Evolutionary conservation across 1,140 invertebrate species (phyloP), one percentile per base, ranked within the genome.

Genomic region (Aporrectodea caliginosa): DNA sequence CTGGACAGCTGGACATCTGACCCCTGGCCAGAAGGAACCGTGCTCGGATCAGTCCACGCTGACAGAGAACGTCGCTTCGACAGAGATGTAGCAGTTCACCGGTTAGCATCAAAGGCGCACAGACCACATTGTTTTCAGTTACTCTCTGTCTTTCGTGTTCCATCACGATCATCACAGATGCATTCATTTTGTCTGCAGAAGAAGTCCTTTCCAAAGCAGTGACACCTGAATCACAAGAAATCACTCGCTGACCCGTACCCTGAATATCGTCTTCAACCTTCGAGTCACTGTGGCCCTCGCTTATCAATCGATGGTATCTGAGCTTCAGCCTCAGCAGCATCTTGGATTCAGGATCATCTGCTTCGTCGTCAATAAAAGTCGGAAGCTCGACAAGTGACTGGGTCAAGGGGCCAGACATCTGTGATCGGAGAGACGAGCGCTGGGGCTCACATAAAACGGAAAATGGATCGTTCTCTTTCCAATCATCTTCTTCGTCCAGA

Each of bases 1-100:
- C 58, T 2, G 69, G 68, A 70, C 77, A 72, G 70, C 77, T 78
- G 31, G 77, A 30, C 1, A 32, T 72, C 58, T 78, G 77, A 32
- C 29, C 68, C 30, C 69, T 70, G 32, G 27, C 77, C 16, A 31
- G 58, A 78, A 78, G 69, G 33, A 72, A 70, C 16, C 68, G 29
- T 0, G 77, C 69, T 30, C 70, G 35, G 30, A 29, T 32, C 14
- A 78, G 32, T 22, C 68, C 32, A 16, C 77, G 27, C 43, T 32
- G 33, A 16, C 43, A 76, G 29, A 76, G 43, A 27, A 76, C 35
- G 2, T 43, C 33, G 43, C 22, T 22, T 58, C 22, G 6, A 58
- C 43, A 58, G 6, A 58, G 22, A 12, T 58, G 43, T 22, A 58
- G 6, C 43, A 58, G 6, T 58, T 58, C 6, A 58, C 22, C 43